A percentile compares a stretch with the other conserved stretches of the same genome.
Evolutionary conservation across 2,113 vertebrate genomes (phyloP).

Genomic region (Mola mola): DNA sequence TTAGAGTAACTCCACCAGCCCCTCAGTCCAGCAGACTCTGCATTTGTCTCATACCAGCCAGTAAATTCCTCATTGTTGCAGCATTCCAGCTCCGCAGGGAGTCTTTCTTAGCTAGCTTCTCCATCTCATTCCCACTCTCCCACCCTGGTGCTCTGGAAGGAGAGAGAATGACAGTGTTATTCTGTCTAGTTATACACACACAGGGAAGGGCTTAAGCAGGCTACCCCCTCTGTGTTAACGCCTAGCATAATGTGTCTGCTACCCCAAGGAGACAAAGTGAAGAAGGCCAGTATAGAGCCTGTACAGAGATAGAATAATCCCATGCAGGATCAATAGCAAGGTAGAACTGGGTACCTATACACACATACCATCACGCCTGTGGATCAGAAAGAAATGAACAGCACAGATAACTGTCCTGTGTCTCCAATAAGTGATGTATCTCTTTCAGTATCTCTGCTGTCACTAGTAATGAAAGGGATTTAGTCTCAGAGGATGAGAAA

Average conservation of each 20-base stretch:
- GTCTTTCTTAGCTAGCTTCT: conserved; percentile 66
- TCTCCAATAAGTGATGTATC: conserved; percentile 57
- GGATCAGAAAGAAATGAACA: conserved; percentile 70
- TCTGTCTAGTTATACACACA: conserved; percentile 41
- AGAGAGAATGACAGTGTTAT: conserved; percentile 60
- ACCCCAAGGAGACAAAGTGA: conserved; percentile 69
- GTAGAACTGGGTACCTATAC: conserved; percentile 57
- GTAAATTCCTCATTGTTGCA: conserved; percentile 75
- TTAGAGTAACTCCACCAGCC: conserved; percentile 81
- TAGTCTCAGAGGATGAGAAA: conserved; percentile 56
- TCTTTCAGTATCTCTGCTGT: conserved; percentile 47
- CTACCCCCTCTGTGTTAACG: conserved; percentile 62
- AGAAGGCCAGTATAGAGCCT: conserved; percentile 37
- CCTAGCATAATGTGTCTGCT: conserved; percentile 69
- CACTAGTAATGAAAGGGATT: conserved; percentile 55
- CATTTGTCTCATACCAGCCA: conserved; percentile 73
- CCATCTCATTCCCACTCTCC: conserved; percentile 61
- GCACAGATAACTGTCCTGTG: conserved; percentile 26
- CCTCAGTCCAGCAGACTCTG: conserved; percentile 78
- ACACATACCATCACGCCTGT: conserved; percentile 66
- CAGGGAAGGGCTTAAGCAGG: conserved; percentile 67
- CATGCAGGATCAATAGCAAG: conserved; percentile 72
- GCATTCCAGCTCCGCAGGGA: conserved; percentile 67
- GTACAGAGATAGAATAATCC: conserved; percentile 64
- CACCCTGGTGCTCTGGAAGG: conserved; percentile 39